Percentiles rank a stretch among this genome's conserved stretches.
Evolutionary conservation across 2,797 vertebrate genomes (phyloP).

Genomic region (Gorsachius magnificus): DNA sequence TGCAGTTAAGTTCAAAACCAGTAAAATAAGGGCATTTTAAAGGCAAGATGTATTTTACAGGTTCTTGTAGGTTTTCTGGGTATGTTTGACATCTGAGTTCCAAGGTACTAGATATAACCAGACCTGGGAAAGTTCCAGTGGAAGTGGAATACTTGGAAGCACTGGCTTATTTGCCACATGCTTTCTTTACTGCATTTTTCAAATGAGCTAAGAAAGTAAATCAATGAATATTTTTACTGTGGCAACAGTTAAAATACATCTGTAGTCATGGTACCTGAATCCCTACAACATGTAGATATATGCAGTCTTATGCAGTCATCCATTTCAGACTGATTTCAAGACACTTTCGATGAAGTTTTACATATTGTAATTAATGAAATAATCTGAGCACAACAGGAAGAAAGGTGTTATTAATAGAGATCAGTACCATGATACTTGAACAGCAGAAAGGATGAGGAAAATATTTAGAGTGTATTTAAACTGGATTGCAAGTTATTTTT

Average conservation of each 20-base stretch:
- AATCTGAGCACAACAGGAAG: not conserved
- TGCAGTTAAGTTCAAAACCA: not conserved
- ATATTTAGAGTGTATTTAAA: constrained; percentile 23
- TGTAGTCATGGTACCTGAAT: not conserved
- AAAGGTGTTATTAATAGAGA: not conserved
- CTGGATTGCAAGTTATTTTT: constrained; percentile 20
- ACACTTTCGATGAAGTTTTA: not conserved
- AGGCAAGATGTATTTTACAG: constrained; percentile 6
- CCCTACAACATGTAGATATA: not conserved
- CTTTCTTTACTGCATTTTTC: not conserved
- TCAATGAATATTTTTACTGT: not conserved
- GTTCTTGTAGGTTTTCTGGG: not conserved
- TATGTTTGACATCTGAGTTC: not conserved
- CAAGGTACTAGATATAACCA: not conserved
- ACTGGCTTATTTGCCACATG: not conserved
- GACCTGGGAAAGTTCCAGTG: not conserved
- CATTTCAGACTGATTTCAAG: not conserved
- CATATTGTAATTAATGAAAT: not conserved
- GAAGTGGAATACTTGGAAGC: not conserved
- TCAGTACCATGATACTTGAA: not conserved
- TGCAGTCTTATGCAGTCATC: not conserved
- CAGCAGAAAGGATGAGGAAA: not conserved
- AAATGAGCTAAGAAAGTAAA: not conserved
- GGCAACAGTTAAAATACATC: not conserved
- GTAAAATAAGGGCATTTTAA: constrained; percentile 7